These are phyloP conservation scores for Limnephilus auricula DNA, from an alignment of 2,888 invertebrate species.

Conservation along the genomic window DNA sequence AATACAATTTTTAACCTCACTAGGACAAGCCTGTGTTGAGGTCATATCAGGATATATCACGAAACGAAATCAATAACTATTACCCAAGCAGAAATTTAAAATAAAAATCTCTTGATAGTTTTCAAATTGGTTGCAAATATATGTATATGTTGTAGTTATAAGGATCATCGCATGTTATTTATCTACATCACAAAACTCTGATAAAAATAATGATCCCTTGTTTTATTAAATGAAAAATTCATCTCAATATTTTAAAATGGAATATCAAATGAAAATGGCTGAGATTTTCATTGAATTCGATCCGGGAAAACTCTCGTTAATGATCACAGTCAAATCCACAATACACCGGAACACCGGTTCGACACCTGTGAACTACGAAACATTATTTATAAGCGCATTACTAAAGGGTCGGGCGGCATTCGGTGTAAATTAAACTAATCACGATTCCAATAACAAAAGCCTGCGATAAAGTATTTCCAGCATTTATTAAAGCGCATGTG, in stretches of 20 bases:
- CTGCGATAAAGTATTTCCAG: constrained; percentile 56
- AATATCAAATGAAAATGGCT: not conserved
- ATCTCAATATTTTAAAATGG: not conserved
- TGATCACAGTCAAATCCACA: not conserved
- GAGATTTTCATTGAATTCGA: not conserved
- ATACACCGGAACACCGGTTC: too few relatives aligned
- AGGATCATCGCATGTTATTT: not conserved
- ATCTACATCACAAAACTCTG: not conserved
- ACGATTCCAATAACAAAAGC: constrained; percentile 45
- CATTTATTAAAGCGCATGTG: constrained; percentile 61
- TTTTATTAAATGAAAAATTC: not conserved
- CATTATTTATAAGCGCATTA: not conserved
- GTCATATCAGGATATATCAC: too few relatives aligned
- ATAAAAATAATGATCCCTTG: not conserved
- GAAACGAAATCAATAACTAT: too few relatives aligned
- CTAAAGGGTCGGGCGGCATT: constrained; percentile 3
- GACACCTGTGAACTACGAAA: not conserved
- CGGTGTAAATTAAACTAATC: constrained; percentile 43
- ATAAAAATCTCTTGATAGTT: not conserved
- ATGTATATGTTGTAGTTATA: not conserved
- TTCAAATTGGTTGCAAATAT: not conserved
- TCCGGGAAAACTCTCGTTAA: not conserved
- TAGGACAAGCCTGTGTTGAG: too few relatives aligned
- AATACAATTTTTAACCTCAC: too few relatives aligned
- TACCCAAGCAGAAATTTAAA: not conserved